Conservation (phyloP, 2,113 vertebrate genomes). For the Xerus inauris region DNA sequence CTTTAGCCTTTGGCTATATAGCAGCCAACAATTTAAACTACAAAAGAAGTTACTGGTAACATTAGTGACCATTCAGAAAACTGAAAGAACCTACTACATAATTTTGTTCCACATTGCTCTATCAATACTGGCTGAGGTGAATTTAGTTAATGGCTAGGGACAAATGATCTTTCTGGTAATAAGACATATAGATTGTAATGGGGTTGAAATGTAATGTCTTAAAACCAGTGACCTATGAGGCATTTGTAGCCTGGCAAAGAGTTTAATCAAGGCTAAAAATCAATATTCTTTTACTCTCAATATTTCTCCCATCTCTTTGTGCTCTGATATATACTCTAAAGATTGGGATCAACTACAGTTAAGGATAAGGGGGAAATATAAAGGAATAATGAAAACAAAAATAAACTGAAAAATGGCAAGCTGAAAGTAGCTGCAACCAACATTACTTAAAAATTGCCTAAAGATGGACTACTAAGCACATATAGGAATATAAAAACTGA, state of each 20-base stretch:
- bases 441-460: not conserved
- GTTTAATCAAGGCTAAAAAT: constrained; percentile 41
- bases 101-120: not conserved
- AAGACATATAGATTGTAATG: not conserved
- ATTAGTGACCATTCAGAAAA: constrained; percentile 29
- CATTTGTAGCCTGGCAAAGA: constrained; percentile 8
- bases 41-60: constrained; percentile 34
- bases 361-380: constrained; percentile 36
- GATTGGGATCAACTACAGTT: not conserved
- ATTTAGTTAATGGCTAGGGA: constrained; percentile 9
- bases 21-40: constrained; percentile 14
- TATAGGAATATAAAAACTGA: not conserved
- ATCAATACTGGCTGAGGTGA: constrained; percentile 29
- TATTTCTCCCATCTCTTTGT: constrained; percentile 19
- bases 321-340: constrained; percentile 25
- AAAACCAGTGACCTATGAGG: constrained; percentile 11
- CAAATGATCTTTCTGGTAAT: constrained; percentile 44
- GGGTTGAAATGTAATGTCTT: constrained; percentile 47
- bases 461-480: not conserved
- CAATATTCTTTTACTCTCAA: constrained; percentile 28
- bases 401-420: not conserved
- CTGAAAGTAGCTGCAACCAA: not conserved
- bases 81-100: not conserved
- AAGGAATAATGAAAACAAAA: constrained; percentile 45
- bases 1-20: not conserved